A percentile compares a stretch with the other conserved stretches of the same genome.
These are phyloP conservation scores for Acheta domesticus DNA, from an alignment of 2,888 invertebrate genomes.

Conservation along the genomic window DNA sequence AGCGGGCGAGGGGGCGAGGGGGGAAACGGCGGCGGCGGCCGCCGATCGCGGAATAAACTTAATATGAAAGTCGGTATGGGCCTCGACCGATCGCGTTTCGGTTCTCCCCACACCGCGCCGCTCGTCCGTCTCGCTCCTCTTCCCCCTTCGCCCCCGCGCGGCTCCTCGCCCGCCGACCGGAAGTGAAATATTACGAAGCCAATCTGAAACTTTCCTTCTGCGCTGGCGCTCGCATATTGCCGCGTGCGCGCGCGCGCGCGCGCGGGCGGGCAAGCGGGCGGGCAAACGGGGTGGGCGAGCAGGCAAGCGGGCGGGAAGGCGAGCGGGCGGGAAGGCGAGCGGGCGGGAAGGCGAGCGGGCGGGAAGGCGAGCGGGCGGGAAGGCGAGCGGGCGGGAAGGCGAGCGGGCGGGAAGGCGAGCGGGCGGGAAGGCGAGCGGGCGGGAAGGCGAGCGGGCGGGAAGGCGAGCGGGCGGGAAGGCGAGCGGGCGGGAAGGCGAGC, in stretches of 20 bases:
- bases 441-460: too few relatives aligned
- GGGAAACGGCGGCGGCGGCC: neutral
- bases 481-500: too few relatives aligned
- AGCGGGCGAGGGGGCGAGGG: neutral
- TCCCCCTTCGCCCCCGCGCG: neutral
- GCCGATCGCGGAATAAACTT: slow-evolving; percentile 2
- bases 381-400: too few relatives aligned
- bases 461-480: too few relatives aligned
- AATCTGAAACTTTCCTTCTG: slow-evolving; percentile 18
- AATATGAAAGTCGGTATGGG: neutral
- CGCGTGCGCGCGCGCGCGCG: neutral
- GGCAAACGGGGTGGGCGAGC: too few relatives aligned
- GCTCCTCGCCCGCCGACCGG: neutral
- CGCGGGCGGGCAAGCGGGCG: too few relatives aligned
- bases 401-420: too few relatives aligned
- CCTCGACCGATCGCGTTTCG: neutral
- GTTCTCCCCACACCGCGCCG: neutral
- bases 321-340: too few relatives aligned
- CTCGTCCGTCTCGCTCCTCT: neutral
- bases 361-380: too few relatives aligned
- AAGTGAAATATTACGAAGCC: slow-evolving; percentile 1
- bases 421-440: too few relatives aligned
- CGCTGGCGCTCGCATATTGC: slow-evolving; percentile 1
- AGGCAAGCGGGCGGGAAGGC: too few relatives aligned
- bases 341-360: too few relatives aligned